Evolutionary conservation across 2,113 vertebrate genomes (phyloP), one percentile per base, ranked within the genome.

Genomic region (Motacilla alba): DNA sequence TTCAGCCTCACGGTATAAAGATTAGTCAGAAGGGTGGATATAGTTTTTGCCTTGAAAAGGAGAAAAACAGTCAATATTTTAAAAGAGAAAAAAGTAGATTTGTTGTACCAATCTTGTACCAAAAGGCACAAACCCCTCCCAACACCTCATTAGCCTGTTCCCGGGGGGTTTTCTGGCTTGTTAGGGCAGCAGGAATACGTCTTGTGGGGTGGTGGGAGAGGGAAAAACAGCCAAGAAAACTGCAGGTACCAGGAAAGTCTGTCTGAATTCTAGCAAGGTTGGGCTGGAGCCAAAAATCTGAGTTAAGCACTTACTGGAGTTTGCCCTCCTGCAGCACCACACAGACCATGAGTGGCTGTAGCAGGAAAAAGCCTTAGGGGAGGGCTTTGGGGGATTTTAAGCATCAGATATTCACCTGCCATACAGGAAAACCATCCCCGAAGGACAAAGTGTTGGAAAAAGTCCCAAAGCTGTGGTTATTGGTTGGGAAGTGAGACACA

Each of bases 301-400:
- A 63, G 3, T 43, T 70, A 63, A 91, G 5, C 19, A 8, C 16
- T 37, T 9, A 0, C 9, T n/a, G 31, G 33, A 13, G 2, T 75
- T 82, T 82, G 58, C 39, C 28, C 13, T 75, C 44, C 52, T 1
- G 2, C 12, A 67, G 44, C 67, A 66, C 11, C 15, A 1, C 12
- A 30, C 0, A 1, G 37, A 23, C 35, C 6, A 0, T 5, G 23
- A 81, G 19, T 3, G n/a, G 39, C 28, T 30, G 1, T 0, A 39
- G 39, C 39, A 79, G 50, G 21, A 49, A 23, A 80, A 41, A 78
- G 7, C n/a, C 22, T 52, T 31, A 20, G 7, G 30, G 43, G 20
- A 58, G 24, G 39, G 16, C 7, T 79, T 41, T 24, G 6, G 14
- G 24, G n/a, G 3, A 3, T 26, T 75, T 79, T 21, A 46, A 50